Conservation (phyloP, 2,113 vertebrate species). For the Nycticryphes semicollaris region DNA sequence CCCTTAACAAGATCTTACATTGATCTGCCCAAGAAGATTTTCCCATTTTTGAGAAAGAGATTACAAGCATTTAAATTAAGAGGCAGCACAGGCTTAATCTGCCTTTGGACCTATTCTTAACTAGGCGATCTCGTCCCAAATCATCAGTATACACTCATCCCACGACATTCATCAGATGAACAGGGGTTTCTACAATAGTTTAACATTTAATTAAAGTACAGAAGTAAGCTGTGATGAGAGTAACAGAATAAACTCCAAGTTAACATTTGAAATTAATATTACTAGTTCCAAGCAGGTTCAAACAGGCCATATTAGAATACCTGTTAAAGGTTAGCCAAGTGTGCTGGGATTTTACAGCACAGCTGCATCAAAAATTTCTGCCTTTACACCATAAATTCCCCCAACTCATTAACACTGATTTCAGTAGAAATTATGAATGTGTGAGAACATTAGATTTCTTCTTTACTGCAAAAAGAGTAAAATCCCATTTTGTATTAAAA, state of each 20-base stretch:
- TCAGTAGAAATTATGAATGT: neutral
- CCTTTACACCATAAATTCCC: neutral
- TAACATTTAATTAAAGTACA: constrained; percentile 21
- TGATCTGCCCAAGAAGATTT: neutral
- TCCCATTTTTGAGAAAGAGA: neutral
- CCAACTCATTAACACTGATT: neutral
- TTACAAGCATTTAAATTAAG: neutral
- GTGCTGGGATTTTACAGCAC: neutral
- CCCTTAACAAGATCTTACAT: neutral
- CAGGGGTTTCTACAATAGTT: neutral
- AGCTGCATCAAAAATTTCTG: neutral
- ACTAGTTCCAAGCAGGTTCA: neutral
- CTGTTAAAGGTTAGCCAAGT: neutral
- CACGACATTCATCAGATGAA: neutral
- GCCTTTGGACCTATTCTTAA: neutral
- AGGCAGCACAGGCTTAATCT: neutral
- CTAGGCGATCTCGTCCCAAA: neutral
- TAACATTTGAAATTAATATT: neutral
- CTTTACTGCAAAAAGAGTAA: neutral
- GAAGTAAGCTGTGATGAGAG: neutral
- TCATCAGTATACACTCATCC: neutral
- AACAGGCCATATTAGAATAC: neutral
- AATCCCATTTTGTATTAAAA: neutral
- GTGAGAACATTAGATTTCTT: neutral
- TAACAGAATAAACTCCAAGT: neutral